Conservation (phyloP, 1,140 invertebrate species). For the Temnothorax nylanderi region DNA sequence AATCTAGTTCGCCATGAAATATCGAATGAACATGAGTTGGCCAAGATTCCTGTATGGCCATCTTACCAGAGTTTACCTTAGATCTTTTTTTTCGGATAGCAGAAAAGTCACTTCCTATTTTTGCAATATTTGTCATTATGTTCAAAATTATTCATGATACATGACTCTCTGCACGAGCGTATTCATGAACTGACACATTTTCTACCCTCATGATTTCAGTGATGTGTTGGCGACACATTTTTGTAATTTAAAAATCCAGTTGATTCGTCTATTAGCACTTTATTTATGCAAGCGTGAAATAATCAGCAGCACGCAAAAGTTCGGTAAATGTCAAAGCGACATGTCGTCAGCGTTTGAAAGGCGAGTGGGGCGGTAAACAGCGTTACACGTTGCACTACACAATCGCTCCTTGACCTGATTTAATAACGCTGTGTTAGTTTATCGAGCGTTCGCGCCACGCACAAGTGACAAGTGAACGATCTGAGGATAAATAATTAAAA, state of each 20-base stretch:
- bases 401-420: conserved; percentile 56
- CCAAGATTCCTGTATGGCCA: no score
- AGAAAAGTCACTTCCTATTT: not conserved
- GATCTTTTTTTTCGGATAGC: not conserved
- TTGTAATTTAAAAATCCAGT: not conserved
- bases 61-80: no score
- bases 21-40: no score
- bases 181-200: not conserved
- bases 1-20: no score
- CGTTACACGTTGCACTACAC: conserved; percentile 39
- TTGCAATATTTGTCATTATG: not conserved
- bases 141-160: not conserved
- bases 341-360: conserved; percentile 6
- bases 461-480: not conserved
- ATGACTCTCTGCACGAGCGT: not conserved
- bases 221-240: not conserved
- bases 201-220: not conserved
- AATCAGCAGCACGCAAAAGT: conserved; percentile 37
- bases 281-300: conserved; percentile 18
- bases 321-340: conserved; percentile 36
- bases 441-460: conserved; percentile 19
- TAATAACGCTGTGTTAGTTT: conserved; percentile 34
- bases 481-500: conserved; percentile 8
- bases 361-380: conserved; percentile 45
- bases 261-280: not conserved